phyloP scores from a whole-genome alignment of 2,113 vertebrate species.

The Enhydra lutris region DNA sequence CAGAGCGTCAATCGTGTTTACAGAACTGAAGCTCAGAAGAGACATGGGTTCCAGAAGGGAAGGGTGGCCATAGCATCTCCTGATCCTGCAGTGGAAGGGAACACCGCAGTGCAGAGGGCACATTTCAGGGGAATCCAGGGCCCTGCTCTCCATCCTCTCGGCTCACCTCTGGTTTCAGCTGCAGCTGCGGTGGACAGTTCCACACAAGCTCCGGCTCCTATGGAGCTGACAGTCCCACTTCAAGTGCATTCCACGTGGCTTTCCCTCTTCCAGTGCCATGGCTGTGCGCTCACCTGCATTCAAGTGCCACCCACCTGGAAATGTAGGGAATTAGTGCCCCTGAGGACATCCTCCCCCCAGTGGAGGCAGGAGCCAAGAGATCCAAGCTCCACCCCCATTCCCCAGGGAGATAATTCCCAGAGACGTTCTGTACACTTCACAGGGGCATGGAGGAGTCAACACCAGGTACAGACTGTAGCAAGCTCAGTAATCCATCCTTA shows the following conservation, averaged over 20 bases:
- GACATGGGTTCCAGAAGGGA: not conserved
- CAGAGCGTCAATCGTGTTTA: not conserved
- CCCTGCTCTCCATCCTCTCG: not conserved
- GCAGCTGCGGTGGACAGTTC: not conserved
- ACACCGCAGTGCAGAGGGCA: accelerated
- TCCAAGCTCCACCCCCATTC: not conserved
- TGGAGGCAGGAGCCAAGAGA: not conserved
- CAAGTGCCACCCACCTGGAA: not conserved
- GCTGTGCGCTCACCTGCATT: not conserved
- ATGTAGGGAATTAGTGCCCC: not conserved
- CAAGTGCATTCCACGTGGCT: accelerated
- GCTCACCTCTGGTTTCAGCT: not conserved
- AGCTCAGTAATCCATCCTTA: not conserved
- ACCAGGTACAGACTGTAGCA: not conserved
- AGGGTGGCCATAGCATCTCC: not conserved
- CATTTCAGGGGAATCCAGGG: not conserved
- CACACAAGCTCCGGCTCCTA: too few relatives aligned
- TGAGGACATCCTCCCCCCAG: not conserved
- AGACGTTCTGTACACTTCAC: not conserved
- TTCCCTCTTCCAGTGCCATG: not conserved
- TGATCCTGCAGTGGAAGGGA: not conserved
- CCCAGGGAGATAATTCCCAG: accelerated
- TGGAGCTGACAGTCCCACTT: not conserved
- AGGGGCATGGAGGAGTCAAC: not conserved
- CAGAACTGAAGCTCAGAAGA: not conserved